Percentiles rank a stretch among this genome's conserved stretches.
Evolutionary conservation across 2,113 vertebrate species (phyloP).

Genomic region (Tragelaphus scriptus): DNA sequence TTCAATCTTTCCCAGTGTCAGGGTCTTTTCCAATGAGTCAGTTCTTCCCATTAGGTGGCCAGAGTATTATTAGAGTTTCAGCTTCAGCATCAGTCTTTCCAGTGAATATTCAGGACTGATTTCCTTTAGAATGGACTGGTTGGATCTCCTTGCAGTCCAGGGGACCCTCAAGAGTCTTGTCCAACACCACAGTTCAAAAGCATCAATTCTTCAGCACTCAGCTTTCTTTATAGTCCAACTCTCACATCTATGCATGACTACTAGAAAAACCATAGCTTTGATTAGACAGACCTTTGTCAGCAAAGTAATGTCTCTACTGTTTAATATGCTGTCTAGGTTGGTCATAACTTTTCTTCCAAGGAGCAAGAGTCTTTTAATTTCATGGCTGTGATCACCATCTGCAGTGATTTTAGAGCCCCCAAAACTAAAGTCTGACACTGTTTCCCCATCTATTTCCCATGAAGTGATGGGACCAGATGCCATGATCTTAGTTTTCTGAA

Average conservation of each 20-base stretch:
- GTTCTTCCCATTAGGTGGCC: not conserved
- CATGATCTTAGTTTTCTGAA: not conserved
- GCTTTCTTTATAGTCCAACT: not conserved
- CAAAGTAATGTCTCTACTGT: not conserved
- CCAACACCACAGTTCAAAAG: not conserved
- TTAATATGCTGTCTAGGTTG: not conserved
- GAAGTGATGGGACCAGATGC: not conserved
- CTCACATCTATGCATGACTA: not conserved
- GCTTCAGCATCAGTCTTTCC: not conserved
- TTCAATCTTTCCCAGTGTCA: not conserved
- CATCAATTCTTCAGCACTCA: fast-evolving
- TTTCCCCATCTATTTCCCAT: not conserved
- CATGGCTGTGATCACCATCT: not conserved
- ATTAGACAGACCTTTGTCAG: not conserved
- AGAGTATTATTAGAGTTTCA: not conserved
- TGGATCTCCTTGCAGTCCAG: not conserved
- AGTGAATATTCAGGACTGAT: not conserved
- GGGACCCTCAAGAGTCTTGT: not conserved
- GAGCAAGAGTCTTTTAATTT: not conserved
- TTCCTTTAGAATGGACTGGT: not conserved
- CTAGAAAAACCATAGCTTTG: not conserved
- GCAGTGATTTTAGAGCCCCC: not conserved
- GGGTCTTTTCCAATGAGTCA: not conserved
- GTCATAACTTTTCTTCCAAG: not conserved
- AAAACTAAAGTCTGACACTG: not conserved